These are phyloP conservation scores for Microctonus brassicae DNA, from an alignment of 2,888 invertebrate genomes.

Conservation along the genomic window DNA sequence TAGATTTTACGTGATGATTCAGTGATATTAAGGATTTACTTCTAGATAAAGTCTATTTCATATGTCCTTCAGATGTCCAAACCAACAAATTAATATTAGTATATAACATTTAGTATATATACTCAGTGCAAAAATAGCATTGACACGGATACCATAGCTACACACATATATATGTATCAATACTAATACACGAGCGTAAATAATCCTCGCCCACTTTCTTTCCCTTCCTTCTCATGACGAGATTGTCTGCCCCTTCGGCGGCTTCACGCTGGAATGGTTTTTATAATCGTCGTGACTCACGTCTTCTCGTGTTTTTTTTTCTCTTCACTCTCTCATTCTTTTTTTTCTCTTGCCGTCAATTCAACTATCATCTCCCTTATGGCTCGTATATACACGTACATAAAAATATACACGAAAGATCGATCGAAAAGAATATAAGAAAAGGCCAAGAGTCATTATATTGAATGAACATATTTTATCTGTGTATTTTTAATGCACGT, in stretches of 20 bases:
- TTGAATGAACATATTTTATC: not conserved
- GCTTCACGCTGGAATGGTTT: constrained; percentile 42
- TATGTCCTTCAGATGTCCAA: not conserved
- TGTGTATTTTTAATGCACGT: not conserved
- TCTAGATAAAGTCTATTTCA: not conserved
- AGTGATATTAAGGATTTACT: not conserved
- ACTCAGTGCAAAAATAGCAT: not conserved
- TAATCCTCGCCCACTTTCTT: constrained; percentile 21
- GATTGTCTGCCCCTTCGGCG: constrained; percentile 34
- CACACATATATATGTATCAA: not conserved
- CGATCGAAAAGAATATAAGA: not conserved
- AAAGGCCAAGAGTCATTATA: constrained; percentile 1
- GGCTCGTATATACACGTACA: constrained; percentile 6
- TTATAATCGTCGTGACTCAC: constrained; percentile 47
- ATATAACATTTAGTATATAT: not conserved
- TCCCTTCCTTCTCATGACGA: constrained; percentile 8
- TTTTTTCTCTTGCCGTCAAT: not conserved
- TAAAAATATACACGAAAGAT: not conserved
- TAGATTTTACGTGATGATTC: not conserved
- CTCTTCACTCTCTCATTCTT: constrained; percentile 34
- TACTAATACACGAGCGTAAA: not conserved
- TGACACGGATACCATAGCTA: not conserved
- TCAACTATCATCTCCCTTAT: not conserved
- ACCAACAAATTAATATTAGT: not conserved
- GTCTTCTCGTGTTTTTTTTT: constrained; percentile 32